A percentile compares a stretch with the other conserved stretches of the same genome.
Conservation (phyloP, 2,113 vertebrate species). For the Ellobius talpinus region DNA sequence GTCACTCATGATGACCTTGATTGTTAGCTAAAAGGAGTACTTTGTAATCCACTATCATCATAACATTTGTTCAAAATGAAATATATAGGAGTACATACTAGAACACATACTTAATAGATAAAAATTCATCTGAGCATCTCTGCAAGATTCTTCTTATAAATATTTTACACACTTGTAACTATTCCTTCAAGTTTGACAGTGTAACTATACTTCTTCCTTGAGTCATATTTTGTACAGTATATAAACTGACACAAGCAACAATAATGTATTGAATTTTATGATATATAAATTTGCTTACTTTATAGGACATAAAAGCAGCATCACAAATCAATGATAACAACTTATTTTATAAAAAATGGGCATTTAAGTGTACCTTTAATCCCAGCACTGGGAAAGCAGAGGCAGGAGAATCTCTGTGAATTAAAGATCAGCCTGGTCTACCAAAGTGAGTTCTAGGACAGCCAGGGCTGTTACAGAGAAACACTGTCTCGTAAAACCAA, state of each 20-base stretch:
- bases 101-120: background rate
- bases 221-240: slow-evolving; percentile 2
- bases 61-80: slow-evolving; percentile 21
- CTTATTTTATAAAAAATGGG: background rate
- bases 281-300: background rate
- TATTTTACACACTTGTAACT: background rate
- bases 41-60: background rate
- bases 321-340: background rate
- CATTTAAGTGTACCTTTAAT: background rate
- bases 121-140: background rate
- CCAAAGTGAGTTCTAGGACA: too few species aligned
- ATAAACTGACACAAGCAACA: background rate
- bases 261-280: background rate
- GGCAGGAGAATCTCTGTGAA: too few species aligned
- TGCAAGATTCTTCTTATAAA: background rate
- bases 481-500: background rate
- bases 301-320: background rate
- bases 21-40: background rate
- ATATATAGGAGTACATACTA: slow-evolving; percentile 22
- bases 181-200: background rate
- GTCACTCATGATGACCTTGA: background rate
- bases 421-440: too few species aligned
- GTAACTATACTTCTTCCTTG: too few species aligned
- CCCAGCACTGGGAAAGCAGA: too few species aligned
- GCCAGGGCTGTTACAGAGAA: too few species aligned